Base-by-base conservation (phyloP, 2,113 vertebrate genomes). In the Camelus dromedarius region DNA sequence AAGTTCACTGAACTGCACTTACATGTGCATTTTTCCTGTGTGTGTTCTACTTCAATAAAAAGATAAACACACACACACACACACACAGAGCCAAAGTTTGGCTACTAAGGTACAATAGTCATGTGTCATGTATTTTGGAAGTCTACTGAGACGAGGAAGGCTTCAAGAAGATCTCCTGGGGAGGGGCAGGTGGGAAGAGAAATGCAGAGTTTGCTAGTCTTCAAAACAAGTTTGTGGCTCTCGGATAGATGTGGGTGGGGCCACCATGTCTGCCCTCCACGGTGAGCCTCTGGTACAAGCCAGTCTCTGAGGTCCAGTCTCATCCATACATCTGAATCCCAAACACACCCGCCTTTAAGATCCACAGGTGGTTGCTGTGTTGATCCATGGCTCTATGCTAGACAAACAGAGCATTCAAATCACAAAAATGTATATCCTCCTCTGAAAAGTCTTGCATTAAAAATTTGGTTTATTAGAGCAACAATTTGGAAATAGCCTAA, bases 41-140 rank as follows among this genome's bases (percentile, higher is more conserved):
- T 84, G 19, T 62, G 50, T 84, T 91, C 67, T 85, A 66, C 35
- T 91, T 80, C 54, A 86, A 10, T 81, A 73, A 48, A 89, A 86
- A 73, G 46, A 6, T 42, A 48, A 56, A 60, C 26, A 60, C 22
- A 24, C 14, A 46, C 10, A 46, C 46, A 77, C 24, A 64, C 9
- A 35, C 28, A 89, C 28, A 60, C 32, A 94, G 1, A 66, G 64
- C 30, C 15, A 42, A 58, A 91, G 16, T 24, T 67, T 42, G 11
- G 38, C 81, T 58, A 6, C 38, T 82, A 24, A 67, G 20, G 42
- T 50, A 67, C 26, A 38, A 20, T 58, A 50, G 38, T 32, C 19
- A 11, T 80, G n/a, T 28, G 38, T 32, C 19, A 11, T 80, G n/a
- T 28, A 54, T n/a, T 91, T 69, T 67, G n/a, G 67, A 92, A 66